Percentiles rank a stretch among this genome's conserved stretches.
Evolutionary conservation across 2,888 invertebrate species (phyloP).

Genomic region (Laspeyria flexula): DNA sequence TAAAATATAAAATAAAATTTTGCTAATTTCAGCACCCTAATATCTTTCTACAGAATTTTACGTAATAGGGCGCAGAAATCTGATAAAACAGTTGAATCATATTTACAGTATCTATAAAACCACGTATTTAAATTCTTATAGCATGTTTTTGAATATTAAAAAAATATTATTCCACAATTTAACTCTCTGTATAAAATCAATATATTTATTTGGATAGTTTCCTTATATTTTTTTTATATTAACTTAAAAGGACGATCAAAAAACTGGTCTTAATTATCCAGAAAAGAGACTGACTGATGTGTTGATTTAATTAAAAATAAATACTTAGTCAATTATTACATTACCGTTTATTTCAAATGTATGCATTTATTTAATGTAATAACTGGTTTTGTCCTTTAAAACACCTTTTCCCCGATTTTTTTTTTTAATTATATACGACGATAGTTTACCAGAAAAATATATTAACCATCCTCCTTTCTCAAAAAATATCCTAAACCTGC

Average conservation of each 20-base stretch:
- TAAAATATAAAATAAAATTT: slow-evolving; percentile 33
- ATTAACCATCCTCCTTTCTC: neutral
- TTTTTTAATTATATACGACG: too few species aligned
- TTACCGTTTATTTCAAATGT: too few species aligned
- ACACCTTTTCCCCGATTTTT: too few species aligned
- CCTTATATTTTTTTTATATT: neutral
- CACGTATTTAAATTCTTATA: neutral
- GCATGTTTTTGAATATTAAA: neutral
- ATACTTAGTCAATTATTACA: neutral
- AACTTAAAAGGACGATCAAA: neutral
- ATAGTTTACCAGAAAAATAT: neutral
- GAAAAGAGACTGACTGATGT: neutral
- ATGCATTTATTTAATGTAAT: neutral
- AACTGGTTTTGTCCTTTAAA: neutral
- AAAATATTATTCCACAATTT: neutral
- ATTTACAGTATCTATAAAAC: slow-evolving; percentile 13
- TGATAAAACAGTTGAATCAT: slow-evolving; percentile 15
- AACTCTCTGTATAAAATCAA: slow-evolving; percentile 8
- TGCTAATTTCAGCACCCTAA: slow-evolving; percentile 26
- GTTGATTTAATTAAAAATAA: too few species aligned
- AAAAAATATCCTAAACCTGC: neutral
- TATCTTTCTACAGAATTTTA: slow-evolving; percentile 13
- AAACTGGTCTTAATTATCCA: neutral
- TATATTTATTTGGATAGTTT: neutral
- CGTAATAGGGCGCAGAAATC: slow-evolving; percentile 14